Conservation (phyloP, 2,888 invertebrate genomes). For the Heliconius charithonia region DNA sequence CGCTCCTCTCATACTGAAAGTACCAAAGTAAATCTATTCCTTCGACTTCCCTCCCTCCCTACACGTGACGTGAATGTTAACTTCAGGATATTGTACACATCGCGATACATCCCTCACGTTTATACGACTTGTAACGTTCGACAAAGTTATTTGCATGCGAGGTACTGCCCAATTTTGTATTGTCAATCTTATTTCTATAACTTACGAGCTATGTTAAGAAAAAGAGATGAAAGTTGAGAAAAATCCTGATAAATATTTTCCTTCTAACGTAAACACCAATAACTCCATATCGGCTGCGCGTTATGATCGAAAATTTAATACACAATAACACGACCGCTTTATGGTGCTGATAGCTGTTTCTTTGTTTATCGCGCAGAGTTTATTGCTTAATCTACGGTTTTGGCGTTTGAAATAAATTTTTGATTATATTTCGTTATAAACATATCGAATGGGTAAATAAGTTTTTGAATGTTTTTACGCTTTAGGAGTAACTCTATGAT, state of each 20-base stretch:
- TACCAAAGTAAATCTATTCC: conserved; percentile 60
- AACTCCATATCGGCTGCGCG: conserved; percentile 62
- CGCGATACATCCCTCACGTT: conserved; percentile 45
- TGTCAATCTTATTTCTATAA: conserved; percentile 31
- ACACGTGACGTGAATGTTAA: conserved; percentile 66
- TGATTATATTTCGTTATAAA: conserved; percentile 11
- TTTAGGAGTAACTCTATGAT: background rate
- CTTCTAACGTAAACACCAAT: conserved; percentile 60
- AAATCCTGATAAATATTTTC: conserved; percentile 47
- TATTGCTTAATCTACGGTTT: conserved; percentile 53
- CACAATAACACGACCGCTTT: conserved; percentile 65
- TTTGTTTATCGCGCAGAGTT: conserved; percentile 66
- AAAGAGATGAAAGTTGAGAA: conserved; percentile 25
- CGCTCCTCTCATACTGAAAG: conserved; percentile 48
- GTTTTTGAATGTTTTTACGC: background rate
- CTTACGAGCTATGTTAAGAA: conserved; percentile 32
- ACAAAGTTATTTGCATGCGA: conserved; percentile 38
- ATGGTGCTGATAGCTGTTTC: conserved; percentile 64
- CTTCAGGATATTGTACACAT: conserved; percentile 38
- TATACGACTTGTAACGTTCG: conserved; percentile 45
- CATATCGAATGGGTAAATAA: background rate
- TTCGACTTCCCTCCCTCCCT: conserved; percentile 56
- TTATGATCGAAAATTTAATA: conserved; percentile 71
- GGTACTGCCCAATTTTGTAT: conserved; percentile 26
- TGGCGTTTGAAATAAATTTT: conserved; percentile 24